phyloP scores from a whole-genome alignment of 2,797 vertebrate genomes.

The Numenius phaeopus region DNA sequence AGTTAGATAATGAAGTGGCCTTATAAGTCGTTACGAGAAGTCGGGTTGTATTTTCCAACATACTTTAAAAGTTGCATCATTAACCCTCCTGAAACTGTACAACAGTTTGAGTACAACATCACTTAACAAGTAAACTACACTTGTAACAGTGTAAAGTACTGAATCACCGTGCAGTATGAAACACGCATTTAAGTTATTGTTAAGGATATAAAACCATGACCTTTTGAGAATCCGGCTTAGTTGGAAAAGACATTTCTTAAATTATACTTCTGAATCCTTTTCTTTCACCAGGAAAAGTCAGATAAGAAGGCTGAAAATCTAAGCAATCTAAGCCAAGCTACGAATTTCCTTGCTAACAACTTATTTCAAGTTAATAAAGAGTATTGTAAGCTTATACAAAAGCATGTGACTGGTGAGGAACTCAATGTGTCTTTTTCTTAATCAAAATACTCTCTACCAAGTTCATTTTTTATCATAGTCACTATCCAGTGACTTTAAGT shows the following conservation, averaged over 20 bases:
- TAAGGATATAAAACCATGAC: not conserved
- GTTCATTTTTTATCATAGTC: not conserved
- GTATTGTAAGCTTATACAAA: not conserved
- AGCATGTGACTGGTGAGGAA: not conserved
- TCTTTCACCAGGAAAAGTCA: not conserved
- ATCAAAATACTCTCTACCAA: not conserved
- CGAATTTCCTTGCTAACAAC: not conserved
- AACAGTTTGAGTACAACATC: not conserved
- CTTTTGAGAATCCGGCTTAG: not conserved
- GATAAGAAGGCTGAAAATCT: not conserved
- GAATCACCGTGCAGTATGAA: not conserved
- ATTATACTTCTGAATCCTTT: not conserved
- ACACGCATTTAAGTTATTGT: not conserved
- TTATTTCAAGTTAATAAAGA: not conserved
- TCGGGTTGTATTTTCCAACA: not conserved
- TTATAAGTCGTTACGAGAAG: not conserved
- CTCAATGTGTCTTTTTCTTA: not conserved
- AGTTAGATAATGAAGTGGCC: not conserved
- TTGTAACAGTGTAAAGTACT: not conserved
- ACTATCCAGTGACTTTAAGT: not conserved
- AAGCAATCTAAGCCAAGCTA: not conserved
- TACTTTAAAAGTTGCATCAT: not conserved
- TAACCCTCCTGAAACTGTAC: not conserved
- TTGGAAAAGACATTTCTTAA: not conserved
- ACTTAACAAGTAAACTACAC: not conserved